A percentile compares a stretch with the other conserved stretches of the same genome.
Conservation (phyloP, 2,797 vertebrate species). For the Sebastes trivittatus region DNA sequence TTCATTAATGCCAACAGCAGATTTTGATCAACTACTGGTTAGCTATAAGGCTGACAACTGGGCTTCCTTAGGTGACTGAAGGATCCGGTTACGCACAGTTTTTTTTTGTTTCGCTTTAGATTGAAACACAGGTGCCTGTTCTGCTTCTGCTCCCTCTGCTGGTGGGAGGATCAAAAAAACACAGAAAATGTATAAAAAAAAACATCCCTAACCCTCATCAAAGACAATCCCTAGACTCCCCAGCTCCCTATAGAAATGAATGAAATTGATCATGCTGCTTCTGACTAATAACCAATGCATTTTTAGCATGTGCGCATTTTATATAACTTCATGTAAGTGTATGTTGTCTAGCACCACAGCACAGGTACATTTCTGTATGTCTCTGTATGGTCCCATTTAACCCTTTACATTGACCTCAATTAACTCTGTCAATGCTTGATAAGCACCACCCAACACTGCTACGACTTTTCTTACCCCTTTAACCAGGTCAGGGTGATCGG, state of each 20-base stretch:
- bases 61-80: conserved; percentile 53
- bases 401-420: conserved; percentile 31
- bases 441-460: conserved; percentile 14
- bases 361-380: conserved; percentile 44
- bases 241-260: conserved; percentile 74
- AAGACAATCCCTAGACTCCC: conserved; percentile 78
- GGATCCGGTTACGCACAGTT: conserved; percentile 68
- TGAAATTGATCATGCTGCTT: conserved; percentile 82
- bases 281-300: conserved; percentile 80
- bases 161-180: conserved; percentile 66
- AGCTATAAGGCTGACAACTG: conserved; percentile 24
- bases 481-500: conserved; percentile 12
- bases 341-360: conserved; percentile 46
- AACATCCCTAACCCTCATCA: conserved; percentile 49
- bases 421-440: conserved; percentile 6
- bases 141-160: conserved; percentile 75
- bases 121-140: conserved; percentile 85
- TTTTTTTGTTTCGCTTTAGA: conserved; percentile 75
- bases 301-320: conserved; percentile 81
- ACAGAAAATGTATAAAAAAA: conserved; percentile 50
- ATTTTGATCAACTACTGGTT: conserved; percentile 12
- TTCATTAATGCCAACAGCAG: background rate
- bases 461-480: conserved; percentile 20
- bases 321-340: conserved; percentile 63
- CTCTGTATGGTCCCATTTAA: conserved; percentile 32